Evolutionary conservation across 1,140 invertebrate species (phyloP).

Genomic region (Drosophila insularis): DNA sequence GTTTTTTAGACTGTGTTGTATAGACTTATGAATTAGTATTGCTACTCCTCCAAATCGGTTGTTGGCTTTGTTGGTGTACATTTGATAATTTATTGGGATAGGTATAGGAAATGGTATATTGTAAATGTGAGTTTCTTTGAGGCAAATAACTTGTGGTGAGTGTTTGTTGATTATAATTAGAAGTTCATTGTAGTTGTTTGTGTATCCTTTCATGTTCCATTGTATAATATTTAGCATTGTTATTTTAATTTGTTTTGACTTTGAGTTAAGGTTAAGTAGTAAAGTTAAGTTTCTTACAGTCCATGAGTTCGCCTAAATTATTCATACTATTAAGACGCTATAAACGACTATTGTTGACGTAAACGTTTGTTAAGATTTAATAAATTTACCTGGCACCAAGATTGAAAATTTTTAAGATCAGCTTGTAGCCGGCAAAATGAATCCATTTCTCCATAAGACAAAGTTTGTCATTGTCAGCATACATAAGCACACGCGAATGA

Average conservation of each 20-base stretch:
- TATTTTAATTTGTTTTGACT: slow-evolving; percentile 5
- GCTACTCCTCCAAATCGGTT: background rate
- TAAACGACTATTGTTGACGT: too few species aligned
- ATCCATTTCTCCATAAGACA: too few species aligned
- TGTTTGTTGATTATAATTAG: background rate
- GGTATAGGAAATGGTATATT: background rate
- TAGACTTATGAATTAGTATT: background rate
- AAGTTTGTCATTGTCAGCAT: too few species aligned
- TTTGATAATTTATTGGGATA: background rate
- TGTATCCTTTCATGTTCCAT: too few species aligned
- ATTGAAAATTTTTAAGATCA: too few species aligned
- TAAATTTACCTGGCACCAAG: too few species aligned
- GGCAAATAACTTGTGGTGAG: slow-evolving; percentile 2
- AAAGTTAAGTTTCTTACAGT: background rate
- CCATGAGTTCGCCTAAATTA: too few species aligned
- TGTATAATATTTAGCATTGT: background rate
- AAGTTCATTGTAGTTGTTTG: too few species aligned
- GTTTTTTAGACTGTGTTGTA: background rate
- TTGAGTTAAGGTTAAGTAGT: background rate
- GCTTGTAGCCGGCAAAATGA: too few species aligned
- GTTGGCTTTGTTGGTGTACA: background rate
- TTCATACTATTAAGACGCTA: too few species aligned
- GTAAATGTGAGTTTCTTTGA: background rate
- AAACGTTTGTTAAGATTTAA: too few species aligned
- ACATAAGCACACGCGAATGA: too few species aligned